Conservation (phyloP, 2,888 invertebrate species). For the Brassicogethes aeneus region DNA sequence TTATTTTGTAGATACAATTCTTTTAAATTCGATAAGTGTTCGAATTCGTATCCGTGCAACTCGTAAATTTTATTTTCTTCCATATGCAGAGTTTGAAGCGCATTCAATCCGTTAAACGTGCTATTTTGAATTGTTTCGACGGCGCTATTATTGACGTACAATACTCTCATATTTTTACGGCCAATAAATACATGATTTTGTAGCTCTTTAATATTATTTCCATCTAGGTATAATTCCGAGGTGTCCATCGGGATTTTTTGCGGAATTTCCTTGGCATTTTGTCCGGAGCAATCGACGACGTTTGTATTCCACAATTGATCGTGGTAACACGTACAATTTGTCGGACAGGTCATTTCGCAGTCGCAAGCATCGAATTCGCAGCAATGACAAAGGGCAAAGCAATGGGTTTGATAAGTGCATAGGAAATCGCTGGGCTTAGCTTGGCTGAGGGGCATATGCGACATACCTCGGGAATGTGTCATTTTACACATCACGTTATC, state of each 20-base stretch:
- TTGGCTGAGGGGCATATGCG: conserved; percentile 66
- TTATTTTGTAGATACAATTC: conserved; percentile 84
- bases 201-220: conserved; percentile 76
- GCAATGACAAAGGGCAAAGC: conserved; percentile 90
- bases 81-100: conserved; percentile 71
- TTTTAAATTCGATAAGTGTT: conserved; percentile 66
- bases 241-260: conserved; percentile 88
- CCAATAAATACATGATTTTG: conserved; percentile 85
- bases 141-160: conserved; percentile 78
- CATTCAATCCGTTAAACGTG: conserved; percentile 78
- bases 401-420: conserved; percentile 87
- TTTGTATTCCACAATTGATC: conserved; percentile 91
- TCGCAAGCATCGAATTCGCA: conserved; percentile 95
- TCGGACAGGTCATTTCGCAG: conserved; percentile 94
- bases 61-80: conserved; percentile 76
- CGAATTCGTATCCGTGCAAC: conserved; percentile 78
- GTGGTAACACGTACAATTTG: conserved; percentile 89
- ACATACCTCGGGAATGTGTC: conserved; percentile 73
- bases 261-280: conserved; percentile 69
- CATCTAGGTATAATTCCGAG: conserved; percentile 86
- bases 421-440: conserved; percentile 79
- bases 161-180: conserved; percentile 76
- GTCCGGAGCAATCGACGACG: conserved; percentile 83
- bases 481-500: conserved; percentile 82
- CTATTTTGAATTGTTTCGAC: conserved; percentile 80